A percentile compares a stretch with the other conserved stretches of the same genome.
These are phyloP conservation scores for Tokudaia tokunoshimensis DNA, from an alignment of 2,797 vertebrate species.

Conservation along the genomic window DNA sequence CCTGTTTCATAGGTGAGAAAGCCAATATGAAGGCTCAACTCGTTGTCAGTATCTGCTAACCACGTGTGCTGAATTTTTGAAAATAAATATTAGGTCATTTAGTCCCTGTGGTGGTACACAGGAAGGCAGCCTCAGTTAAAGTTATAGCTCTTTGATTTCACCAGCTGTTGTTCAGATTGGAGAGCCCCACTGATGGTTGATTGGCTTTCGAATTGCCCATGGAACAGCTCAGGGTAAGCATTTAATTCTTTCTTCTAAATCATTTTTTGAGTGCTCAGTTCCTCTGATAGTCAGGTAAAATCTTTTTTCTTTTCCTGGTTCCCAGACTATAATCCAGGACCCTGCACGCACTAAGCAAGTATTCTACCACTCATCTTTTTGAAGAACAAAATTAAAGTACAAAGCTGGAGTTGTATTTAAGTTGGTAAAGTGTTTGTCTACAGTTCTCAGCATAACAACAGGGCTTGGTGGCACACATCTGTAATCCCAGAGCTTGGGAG, in stretches of 20 bases:
- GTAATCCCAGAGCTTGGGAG: not conserved
- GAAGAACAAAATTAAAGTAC: slow-evolving; percentile 9
- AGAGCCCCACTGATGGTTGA: not conserved
- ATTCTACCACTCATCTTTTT: not conserved
- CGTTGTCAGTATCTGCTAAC: not conserved
- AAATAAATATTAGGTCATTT: slow-evolving; percentile 23
- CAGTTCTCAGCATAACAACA: not conserved
- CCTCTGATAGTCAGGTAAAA: slow-evolving; percentile 4
- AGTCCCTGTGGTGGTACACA: not conserved
- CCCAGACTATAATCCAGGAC: not conserved
- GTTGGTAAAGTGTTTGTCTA: not conserved
- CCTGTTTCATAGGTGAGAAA: not conserved
- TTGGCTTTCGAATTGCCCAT: not conserved
- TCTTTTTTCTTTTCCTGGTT: not conserved
- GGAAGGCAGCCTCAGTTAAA: not conserved
- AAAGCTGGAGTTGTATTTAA: no score
- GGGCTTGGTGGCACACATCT: not conserved
- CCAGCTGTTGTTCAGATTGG: not conserved
- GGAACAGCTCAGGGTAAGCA: not conserved
- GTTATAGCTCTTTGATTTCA: not conserved
- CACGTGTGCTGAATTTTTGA: not conserved
- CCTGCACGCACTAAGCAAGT: not conserved
- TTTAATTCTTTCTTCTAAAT: not conserved
- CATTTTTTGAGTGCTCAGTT: not conserved
- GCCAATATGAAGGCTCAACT: not conserved